Base-by-base conservation (phyloP, 2,888 invertebrate species). In the Atherix ibis region DNA sequence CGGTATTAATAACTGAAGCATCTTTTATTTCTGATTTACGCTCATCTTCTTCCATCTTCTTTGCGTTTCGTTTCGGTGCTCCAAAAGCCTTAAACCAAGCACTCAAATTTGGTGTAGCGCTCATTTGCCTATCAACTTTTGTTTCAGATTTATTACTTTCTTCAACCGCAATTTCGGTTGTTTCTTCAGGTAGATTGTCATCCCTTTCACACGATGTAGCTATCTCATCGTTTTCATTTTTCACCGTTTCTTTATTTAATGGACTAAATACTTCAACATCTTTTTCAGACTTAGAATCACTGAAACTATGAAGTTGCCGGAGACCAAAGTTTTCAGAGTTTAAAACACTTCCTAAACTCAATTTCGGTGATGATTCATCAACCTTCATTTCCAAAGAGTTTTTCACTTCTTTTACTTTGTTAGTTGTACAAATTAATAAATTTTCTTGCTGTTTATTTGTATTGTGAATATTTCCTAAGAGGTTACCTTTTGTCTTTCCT, bases 81-180 rank as follows among this genome's bases (percentile, higher is more conserved):
- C 88, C 87, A 53, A 89, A 88, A 1, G 88, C 88, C 59, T 85
- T 87, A 42, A 88, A 83, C 88, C 88, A 89, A 18, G 85, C 88
- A 52, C 84, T 87, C 36, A 85, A 65, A 61, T 88, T 85, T 2
- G 88, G 87, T 22, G 82, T 81, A 13, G 79, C 77, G 53, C 76
- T 77, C 5, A 46, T 44, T 31, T 46, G 48, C 19, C 44, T 26
- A 28, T 46, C 44, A 3, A 39, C 41, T 12, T 42, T 42, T 9
- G 41, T 32, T 34, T 53, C 48, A 26, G 43, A 48, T 14, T 43
- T 40, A 5, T 44, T 43, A 27, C 35, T 42, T 32, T 41, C 40
- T 17, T 45, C 44, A 14, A 27, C 18, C 27, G 47, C 32, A 8
- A 25, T n/a, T 2, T 15, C 35, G 5, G 46, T 38, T 37, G 40